Conservation (phyloP, 2,113 vertebrate genomes). For the Stegostoma tigrinum region DNA sequence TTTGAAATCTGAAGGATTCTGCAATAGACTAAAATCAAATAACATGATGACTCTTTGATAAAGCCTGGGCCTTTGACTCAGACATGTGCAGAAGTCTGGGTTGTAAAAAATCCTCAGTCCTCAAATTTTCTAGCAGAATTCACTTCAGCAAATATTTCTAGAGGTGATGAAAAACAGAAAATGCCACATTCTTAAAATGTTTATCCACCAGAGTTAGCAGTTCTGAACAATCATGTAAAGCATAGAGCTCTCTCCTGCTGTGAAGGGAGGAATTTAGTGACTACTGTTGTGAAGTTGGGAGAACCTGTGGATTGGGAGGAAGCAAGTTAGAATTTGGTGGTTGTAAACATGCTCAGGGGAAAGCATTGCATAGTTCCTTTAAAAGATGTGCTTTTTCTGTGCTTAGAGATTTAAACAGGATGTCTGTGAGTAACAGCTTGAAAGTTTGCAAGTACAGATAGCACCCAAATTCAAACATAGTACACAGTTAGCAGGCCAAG, state of each 20-base stretch:
- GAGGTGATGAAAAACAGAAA: not conserved
- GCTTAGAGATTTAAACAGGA: no score
- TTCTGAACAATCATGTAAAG: not conserved
- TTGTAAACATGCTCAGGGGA: no score
- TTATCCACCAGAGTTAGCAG: not conserved
- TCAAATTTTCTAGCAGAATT: not conserved
- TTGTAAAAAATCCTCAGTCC: not conserved
- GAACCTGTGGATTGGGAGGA: no score
- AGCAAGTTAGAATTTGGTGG: no score
- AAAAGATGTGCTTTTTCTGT: no score
- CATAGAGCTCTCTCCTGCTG: not conserved
- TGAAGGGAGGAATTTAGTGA: not conserved
- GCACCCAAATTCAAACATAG: no score
- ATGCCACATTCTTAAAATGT: not conserved
- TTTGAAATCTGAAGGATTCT: not conserved
- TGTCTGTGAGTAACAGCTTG: no score
- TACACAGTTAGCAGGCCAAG: no score
- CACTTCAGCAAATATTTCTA: not conserved
- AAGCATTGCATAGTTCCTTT: no score
- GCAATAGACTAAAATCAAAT: not conserved
- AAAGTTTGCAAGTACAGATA: no score
- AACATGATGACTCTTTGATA: not conserved
- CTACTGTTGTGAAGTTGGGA: not conserved
- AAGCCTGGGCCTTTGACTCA: not conserved
- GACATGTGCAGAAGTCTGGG: not conserved